These are phyloP conservation scores for Cynopterus brachyotis DNA, from an alignment of 2,113 vertebrate genomes.

Conservation along the genomic window DNA sequence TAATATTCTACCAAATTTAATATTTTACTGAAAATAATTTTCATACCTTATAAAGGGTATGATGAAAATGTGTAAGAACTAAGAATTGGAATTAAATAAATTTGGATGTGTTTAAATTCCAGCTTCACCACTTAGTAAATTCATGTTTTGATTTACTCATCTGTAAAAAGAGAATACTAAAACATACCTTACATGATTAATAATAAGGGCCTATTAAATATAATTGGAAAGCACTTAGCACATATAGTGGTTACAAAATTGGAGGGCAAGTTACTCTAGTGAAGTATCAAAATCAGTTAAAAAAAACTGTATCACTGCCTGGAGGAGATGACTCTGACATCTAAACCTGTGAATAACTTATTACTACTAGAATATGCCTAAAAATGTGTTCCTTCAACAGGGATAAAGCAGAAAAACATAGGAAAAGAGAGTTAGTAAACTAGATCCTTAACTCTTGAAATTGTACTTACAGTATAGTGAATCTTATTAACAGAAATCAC, in stretches of 20 bases:
- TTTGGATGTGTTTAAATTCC: background rate
- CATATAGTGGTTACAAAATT: background rate
- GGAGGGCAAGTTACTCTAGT: background rate
- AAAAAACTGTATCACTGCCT: background rate
- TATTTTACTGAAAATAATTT: background rate
- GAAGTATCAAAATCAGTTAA: constrained; percentile 18
- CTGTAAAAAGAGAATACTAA: background rate
- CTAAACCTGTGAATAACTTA: constrained; percentile 17
- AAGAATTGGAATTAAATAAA: background rate
- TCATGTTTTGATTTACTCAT: background rate
- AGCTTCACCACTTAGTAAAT: background rate
- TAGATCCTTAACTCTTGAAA: background rate
- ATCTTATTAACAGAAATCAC: constrained; percentile 13
- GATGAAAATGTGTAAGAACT: background rate
- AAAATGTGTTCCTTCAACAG: background rate
- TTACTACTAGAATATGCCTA: background rate
- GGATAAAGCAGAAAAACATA: background rate
- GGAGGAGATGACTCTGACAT: background rate
- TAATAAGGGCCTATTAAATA: background rate
- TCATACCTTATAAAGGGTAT: background rate
- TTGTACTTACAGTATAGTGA: background rate
- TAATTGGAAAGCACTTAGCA: background rate
- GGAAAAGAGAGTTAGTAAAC: background rate
- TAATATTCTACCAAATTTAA: background rate
- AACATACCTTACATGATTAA: background rate